Conservation (phyloP, 2,113 vertebrate genomes). For the Rhagologus leucostigma region DNA sequence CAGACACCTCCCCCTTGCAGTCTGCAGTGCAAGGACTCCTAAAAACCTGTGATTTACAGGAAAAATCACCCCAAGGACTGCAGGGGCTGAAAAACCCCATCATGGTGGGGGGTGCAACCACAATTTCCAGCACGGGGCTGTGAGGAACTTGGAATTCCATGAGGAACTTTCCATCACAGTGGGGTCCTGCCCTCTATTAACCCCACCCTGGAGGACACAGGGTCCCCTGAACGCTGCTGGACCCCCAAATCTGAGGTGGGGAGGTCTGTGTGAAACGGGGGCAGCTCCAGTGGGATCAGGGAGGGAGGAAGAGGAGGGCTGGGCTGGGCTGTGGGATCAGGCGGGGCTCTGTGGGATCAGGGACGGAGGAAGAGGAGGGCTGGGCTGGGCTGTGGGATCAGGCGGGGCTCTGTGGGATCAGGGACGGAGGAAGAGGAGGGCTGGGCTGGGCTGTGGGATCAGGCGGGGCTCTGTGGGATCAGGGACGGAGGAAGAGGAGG, state of each 20-base stretch:
- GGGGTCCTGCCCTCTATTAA: not conserved
- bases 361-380: too few relatives aligned
- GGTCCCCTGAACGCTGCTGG: fast-evolving
- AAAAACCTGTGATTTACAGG: not conserved
- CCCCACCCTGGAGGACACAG: not conserved
- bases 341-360: not conserved
- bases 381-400: not conserved
- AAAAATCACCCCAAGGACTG: not conserved
- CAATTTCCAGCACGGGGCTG: fast-evolving
- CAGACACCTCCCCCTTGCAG: not conserved
- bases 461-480: not conserved
- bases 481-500: too few relatives aligned
- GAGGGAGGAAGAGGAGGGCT: not conserved
- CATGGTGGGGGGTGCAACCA: fast-evolving
- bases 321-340: not conserved
- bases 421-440: not conserved
- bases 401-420: not conserved
- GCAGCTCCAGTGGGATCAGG: not conserved
- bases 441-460: not conserved
- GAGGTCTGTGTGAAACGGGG: not conserved
- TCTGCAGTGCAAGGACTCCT: not conserved
- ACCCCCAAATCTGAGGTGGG: not conserved
- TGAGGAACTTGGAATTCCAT: not conserved
- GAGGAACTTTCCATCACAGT: not conserved
- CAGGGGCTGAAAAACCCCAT: not conserved